phyloP scores from a whole-genome alignment of 2,888 invertebrate species.

The Adela reaumurella region DNA sequence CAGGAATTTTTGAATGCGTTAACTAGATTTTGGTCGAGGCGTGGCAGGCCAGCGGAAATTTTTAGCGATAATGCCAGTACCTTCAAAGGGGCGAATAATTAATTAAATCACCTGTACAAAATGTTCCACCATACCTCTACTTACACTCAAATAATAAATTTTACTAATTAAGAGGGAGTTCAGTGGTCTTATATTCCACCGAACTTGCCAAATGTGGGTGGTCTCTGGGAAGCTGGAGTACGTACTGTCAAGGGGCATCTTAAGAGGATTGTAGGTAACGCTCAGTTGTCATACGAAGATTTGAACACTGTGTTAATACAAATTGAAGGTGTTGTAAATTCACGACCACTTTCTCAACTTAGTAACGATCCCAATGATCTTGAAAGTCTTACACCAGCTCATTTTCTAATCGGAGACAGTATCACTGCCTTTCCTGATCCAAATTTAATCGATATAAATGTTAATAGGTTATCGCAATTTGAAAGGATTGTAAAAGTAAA shows the following conservation, averaged over 20 bases:
- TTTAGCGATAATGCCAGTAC: not conserved
- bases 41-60: not conserved
- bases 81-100: not conserved
- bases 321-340: slow-evolving; percentile 2
- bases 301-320: slow-evolving; percentile 1
- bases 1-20: not conserved
- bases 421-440: slow-evolving; percentile 9
- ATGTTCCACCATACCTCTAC: not conserved
- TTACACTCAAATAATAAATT: not conserved
- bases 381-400: not conserved
- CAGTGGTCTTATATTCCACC: not conserved
- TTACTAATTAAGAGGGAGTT: not conserved
- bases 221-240: not conserved
- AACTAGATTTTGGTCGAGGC: not conserved
- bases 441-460: not conserved
- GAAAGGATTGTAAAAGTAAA: not conserved
- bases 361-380: not conserved
- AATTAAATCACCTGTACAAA: not conserved
- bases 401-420: slow-evolving; percentile 6
- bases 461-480: not conserved
- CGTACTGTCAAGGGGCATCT: not conserved
- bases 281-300: not conserved
- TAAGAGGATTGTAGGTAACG: not conserved
- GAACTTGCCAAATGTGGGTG: not conserved
- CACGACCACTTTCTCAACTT: not conserved